Conservation (phyloP, 2,888 invertebrate genomes). For the Pandemis heparana region DNA sequence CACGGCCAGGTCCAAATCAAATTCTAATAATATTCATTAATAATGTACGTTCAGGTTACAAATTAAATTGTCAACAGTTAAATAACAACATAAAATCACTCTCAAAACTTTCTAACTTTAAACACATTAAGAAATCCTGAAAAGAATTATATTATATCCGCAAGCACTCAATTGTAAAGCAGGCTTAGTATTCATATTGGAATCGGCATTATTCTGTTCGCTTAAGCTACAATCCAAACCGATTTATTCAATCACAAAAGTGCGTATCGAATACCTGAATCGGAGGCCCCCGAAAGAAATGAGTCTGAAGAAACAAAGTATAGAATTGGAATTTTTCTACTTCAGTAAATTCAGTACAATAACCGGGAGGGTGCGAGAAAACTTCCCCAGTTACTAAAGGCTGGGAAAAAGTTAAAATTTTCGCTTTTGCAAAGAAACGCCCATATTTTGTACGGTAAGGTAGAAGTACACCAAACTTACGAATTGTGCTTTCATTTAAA, state of each 20-base stretch:
- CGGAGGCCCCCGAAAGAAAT: conserved; percentile 34
- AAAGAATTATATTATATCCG: neutral
- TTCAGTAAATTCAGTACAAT: conserved; percentile 57
- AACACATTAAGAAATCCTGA: neutral
- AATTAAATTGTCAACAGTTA: too few relatives aligned
- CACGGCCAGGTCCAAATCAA: too few relatives aligned
- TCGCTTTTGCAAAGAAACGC: conserved; percentile 8
- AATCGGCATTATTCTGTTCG: neutral
- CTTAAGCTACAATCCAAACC: conserved; percentile 5
- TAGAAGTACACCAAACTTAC: conserved; percentile 6
- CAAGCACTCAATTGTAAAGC: conserved; percentile 5
- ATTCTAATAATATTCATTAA: neutral
- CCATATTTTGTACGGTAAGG: conserved; percentile 17
- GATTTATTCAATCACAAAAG: conserved; percentile 13
- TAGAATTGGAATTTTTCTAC: conserved; percentile 53
- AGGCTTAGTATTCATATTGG: neutral
- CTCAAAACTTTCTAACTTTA: neutral
- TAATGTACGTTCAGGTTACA: neutral
- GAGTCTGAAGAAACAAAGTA: conserved; percentile 52
- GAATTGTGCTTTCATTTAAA: conserved; percentile 13
- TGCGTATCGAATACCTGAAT: conserved; percentile 29
- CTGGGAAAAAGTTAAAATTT: conserved; percentile 46
- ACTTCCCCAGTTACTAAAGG: conserved; percentile 52
- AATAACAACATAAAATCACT: neutral
- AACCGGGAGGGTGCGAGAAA: conserved; percentile 52